Conservation (phyloP, 1,140 invertebrate species). For the Hydropsyche tenuis region DNA sequence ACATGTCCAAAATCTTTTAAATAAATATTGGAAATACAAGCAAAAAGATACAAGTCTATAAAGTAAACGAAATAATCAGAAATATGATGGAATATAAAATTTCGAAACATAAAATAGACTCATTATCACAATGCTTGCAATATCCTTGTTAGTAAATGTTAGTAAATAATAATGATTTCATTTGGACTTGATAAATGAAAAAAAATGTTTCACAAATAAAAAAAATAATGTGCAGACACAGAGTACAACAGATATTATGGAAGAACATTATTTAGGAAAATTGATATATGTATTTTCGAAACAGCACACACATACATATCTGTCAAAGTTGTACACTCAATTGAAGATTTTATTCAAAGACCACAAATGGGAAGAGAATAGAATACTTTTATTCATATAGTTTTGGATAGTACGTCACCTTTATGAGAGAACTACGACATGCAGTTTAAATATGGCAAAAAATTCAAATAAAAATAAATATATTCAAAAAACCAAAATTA, state of each 20-base stretch:
- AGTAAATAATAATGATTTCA: too few relatives aligned
- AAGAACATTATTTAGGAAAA: slow-evolving; percentile 34
- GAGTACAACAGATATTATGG: slow-evolving; percentile 47
- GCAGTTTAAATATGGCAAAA: slow-evolving; percentile 18
- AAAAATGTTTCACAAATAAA: neutral
- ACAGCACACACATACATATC: slow-evolving; percentile 49
- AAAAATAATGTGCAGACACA: slow-evolving; percentile 30
- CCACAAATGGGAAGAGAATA: slow-evolving; percentile 33
- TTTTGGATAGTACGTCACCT: slow-evolving; percentile 70
- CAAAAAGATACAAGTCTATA: too few relatives aligned
- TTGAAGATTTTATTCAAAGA: slow-evolving; percentile 38
- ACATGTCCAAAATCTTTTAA: too few relatives aligned
- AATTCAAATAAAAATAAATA: slow-evolving; percentile 7
- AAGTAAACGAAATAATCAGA: too few relatives aligned
- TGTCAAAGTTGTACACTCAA: slow-evolving; percentile 36
- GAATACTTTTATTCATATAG: slow-evolving; percentile 53
- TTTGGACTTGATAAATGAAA: neutral
- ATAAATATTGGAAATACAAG: too few relatives aligned
- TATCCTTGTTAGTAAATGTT: too few relatives aligned
- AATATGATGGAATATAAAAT: too few relatives aligned
- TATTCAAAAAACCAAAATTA: slow-evolving; percentile 7
- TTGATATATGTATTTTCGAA: slow-evolving; percentile 50
- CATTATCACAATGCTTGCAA: too few relatives aligned
- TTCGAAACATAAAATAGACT: too few relatives aligned
- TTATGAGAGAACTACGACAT: slow-evolving; percentile 51